phyloP scores from a whole-genome alignment of 2,797 vertebrate genomes.

The Chelon labrosus region DNA sequence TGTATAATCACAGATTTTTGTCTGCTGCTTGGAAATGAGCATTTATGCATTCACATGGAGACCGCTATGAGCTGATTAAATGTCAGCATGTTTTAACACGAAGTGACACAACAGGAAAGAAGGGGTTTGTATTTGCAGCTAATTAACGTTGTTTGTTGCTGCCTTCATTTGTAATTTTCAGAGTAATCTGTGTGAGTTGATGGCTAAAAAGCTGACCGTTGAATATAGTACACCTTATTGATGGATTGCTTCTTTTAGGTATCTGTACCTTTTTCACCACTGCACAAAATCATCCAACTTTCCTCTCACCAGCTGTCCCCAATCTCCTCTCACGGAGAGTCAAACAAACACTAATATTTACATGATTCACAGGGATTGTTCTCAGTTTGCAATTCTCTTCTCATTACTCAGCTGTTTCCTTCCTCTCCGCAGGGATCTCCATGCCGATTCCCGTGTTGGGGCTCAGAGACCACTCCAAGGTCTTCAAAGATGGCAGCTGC shows the following conservation, averaged over 20 bases:
- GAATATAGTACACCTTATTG: neutral
- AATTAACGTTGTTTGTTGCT: neutral
- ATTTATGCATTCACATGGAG: no score
- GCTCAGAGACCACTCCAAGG: conserved; percentile 92
- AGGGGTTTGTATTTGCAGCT: neutral
- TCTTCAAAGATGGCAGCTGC: conserved; percentile 93
- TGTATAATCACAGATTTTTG: neutral
- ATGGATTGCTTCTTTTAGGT: neutral
- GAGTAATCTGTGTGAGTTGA: no score
- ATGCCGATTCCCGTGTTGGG: conserved; percentile 96
- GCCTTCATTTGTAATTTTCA: no score
- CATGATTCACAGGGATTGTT: neutral
- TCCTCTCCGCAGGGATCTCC: conserved; percentile 89
- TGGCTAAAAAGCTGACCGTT: no score
- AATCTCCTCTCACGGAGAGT: conserved; percentile 2
- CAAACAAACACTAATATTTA: neutral
- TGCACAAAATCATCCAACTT: neutral
- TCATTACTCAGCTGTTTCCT: conserved; percentile 16
- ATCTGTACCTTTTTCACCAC: neutral
- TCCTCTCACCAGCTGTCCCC: neutral
- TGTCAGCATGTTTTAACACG: neutral
- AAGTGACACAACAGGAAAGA: neutral
- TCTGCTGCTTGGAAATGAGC: neutral
- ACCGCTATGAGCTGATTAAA: neutral
- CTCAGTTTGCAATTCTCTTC: neutral